Base-by-base conservation (phyloP, 2,888 invertebrate genomes). In the Aleiodes leptofemur region DNA sequence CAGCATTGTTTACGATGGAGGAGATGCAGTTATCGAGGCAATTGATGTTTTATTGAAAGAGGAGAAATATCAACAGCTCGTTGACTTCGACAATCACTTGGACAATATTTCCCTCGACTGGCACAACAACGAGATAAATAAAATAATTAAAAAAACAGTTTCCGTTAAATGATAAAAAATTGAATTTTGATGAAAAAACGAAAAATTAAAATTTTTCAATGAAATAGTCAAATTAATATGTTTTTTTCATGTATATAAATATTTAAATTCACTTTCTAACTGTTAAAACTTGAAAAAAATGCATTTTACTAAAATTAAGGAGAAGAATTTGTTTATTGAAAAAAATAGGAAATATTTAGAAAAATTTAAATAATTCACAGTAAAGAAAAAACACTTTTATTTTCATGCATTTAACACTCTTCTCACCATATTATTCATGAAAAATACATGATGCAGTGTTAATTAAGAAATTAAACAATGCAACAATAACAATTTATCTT, bases 71-170 rank as follows among this genome's bases (percentile, higher is more conserved):
- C 93, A 94, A 76, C 93, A 94, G 82, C 90, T 99, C n/a, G 91
- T 96, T 11, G 99, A 99, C 90, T 99, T 98, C 88, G 99, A 99
- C 91, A 98, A 98, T 90, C 98, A 98, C 90, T 91, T 99, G 79
- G 98, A 99, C 90, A 95, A 98, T 88, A 92, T 97, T 51, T 91
- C 94, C 23, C 92, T 94, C 78, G 98, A 98, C 89, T 99, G 98
- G 97, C 94, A 93, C 83, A 99, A 99, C 90, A 87, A 90, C 5
- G 91, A 92, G 74, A 90, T 95, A 59, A 94, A 94, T 87, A 90
- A 92, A 80, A 90, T 91, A 80, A 92, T 94, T 83, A 91, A 92
- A 55, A 83, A 89, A 71, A 82, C 86, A 29, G 81, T 85, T 76
- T 83, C 82, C 14, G 81, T 82, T 23, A 77, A 80, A 69, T 77